phyloP scores from a whole-genome alignment of 2,797 vertebrate species.

The Catostomus latipinnis region DNA sequence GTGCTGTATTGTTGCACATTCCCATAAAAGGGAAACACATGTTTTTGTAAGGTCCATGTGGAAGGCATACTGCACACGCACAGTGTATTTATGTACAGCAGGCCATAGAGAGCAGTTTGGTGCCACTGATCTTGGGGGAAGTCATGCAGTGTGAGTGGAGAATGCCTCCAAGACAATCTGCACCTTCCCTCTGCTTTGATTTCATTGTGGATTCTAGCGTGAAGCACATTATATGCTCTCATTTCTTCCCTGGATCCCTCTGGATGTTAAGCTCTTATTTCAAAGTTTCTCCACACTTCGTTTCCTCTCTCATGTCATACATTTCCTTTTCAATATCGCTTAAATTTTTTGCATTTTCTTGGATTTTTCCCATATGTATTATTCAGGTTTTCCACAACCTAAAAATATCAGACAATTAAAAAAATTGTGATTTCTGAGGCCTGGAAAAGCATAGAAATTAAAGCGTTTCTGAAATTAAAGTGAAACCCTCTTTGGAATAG shows the following conservation, averaged over 20 bases:
- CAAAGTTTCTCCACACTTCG: conserved; percentile 7
- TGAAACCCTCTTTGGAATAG: no score
- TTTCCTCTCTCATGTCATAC: neutral
- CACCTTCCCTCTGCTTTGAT: conserved; percentile 37
- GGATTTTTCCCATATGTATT: conserved; percentile 1
- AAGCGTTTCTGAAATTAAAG: neutral
- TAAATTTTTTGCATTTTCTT: neutral
- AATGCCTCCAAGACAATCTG: conserved; percentile 35
- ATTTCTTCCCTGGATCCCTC: conserved; percentile 44
- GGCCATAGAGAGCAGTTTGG: conserved; percentile 32
- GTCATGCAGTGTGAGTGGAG: conserved; percentile 25
- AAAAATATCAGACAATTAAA: neutral
- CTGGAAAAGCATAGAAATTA: neutral
- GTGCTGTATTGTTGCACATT: conserved; percentile 45
- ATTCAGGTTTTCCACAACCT: neutral
- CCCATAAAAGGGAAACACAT: conserved; percentile 54
- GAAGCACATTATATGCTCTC: conserved; percentile 45
- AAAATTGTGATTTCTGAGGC: neutral
- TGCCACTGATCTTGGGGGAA: conserved; percentile 29
- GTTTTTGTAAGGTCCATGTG: conserved; percentile 50
- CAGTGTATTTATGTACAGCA: conserved; percentile 25
- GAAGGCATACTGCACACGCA: conserved; percentile 27
- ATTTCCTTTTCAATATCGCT: neutral
- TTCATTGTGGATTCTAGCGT: conserved; percentile 38
- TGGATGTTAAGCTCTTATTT: conserved; percentile 48